A percentile compares a stretch with the other conserved stretches of the same genome.
phyloP scores from a whole-genome alignment of 2,113 vertebrate species.

The Pholis gunnellus region DNA sequence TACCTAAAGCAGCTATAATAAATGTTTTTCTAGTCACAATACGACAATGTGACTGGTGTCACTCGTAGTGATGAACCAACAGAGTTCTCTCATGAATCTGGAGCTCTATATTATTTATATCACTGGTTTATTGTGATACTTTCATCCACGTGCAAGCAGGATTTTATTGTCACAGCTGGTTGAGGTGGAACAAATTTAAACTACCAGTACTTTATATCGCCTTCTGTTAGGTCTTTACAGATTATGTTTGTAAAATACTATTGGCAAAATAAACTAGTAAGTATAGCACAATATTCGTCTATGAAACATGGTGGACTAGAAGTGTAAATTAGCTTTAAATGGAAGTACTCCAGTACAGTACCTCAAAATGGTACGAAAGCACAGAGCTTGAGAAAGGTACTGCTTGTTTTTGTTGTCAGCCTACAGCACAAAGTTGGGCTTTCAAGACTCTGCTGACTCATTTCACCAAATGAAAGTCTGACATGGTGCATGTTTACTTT shows the following conservation, averaged over 20 bases:
- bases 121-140: not conserved
- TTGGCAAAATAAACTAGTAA: not conserved
- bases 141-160: not conserved
- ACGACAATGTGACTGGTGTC: not conserved
- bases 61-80: not conserved
- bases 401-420: not conserved
- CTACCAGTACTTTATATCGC: not conserved
- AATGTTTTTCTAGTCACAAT: not conserved
- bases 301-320: not conserved
- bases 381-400: not conserved
- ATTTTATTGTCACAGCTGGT: not conserved
- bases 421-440: not conserved
- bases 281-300: not conserved
- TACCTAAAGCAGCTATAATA: not conserved
- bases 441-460: not conserved
- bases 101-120: not conserved
- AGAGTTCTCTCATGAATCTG: not conserved
- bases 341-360: not conserved
- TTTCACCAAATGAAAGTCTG: slow-evolving; percentile 5
- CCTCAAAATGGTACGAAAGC: not conserved
- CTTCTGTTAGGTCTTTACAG: not conserved
- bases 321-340: not conserved
- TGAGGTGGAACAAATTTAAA: not conserved
- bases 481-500: not conserved
- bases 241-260: not conserved